Evolutionary conservation across 2,888 invertebrate genomes (phyloP).

Genomic region (Trachelus troglodyta): DNA sequence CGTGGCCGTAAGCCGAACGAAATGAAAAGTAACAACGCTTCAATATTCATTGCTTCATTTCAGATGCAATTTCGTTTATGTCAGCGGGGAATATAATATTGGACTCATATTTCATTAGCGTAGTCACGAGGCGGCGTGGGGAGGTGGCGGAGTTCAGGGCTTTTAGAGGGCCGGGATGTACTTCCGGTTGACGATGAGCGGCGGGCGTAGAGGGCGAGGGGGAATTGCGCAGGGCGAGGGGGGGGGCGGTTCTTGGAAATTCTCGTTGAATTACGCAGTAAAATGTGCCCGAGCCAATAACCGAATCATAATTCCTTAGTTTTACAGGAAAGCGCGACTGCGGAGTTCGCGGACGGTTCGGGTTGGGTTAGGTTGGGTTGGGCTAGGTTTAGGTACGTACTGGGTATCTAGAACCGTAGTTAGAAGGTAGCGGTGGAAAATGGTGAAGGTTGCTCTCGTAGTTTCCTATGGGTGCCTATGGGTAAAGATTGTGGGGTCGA

Average conservation of each 20-base stretch:
- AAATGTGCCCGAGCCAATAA: slow-evolving; percentile 50
- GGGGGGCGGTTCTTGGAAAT: slow-evolving; percentile 39
- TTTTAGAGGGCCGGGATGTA: slow-evolving; percentile 2
- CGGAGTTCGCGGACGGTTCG: not conserved
- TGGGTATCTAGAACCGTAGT: too few relatives aligned
- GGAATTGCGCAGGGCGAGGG: not conserved
- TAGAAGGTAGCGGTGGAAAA: too few relatives aligned
- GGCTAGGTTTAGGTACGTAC: too few relatives aligned
- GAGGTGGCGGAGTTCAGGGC: not conserved
- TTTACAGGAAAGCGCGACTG: slow-evolving; percentile 39
- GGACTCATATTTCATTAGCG: slow-evolving; percentile 41
- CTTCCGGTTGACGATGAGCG: too few relatives aligned
- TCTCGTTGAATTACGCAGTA: slow-evolving; percentile 49
- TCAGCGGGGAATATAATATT: slow-evolving; percentile 33
- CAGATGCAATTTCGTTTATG: slow-evolving; percentile 29
- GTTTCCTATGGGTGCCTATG: not conserved
- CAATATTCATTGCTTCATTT: slow-evolving; percentile 10
- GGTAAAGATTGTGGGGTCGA: not conserved
- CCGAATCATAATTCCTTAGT: slow-evolving; percentile 56
- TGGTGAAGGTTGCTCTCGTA: too few relatives aligned
- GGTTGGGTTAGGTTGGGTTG: not conserved
- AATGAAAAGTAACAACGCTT: slow-evolving; percentile 4
- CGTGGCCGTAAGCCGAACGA: not conserved
- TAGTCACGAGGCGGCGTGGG: slow-evolving; percentile 15
- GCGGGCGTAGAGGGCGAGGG: too few relatives aligned